Evolutionary conservation across 2,888 invertebrate genomes (phyloP).

Genomic region (Drosophila prolongata): DNA sequence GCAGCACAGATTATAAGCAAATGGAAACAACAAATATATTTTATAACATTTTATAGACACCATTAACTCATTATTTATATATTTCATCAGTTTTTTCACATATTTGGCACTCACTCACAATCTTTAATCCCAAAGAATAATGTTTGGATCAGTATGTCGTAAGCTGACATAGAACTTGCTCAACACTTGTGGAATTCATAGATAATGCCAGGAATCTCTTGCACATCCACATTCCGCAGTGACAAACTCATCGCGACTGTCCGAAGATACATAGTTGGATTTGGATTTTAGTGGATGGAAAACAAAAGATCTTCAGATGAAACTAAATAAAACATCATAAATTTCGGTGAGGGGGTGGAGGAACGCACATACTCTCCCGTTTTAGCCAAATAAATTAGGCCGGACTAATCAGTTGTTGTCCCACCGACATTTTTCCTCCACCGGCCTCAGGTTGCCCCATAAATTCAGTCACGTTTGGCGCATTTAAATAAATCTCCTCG

Average conservation of each 20-base stretch:
- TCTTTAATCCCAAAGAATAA: neutral
- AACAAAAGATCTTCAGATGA: slow-evolving; percentile 48
- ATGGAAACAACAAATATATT: neutral
- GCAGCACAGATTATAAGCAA: too few species aligned
- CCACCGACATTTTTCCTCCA: slow-evolving; percentile 21
- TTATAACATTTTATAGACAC: neutral
- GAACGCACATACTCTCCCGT: neutral
- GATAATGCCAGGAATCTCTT: slow-evolving; percentile 17
- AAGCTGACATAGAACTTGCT: slow-evolving; percentile 10
- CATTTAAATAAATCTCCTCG: slow-evolving; percentile 72
- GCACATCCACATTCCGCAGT: slow-evolving; percentile 38
- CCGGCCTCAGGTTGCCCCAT: slow-evolving; percentile 50
- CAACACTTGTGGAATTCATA: slow-evolving; percentile 10
- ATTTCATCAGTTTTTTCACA: neutral
- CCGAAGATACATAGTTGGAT: slow-evolving; percentile 10
- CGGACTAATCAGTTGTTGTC: slow-evolving; percentile 50
- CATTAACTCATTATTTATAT: neutral
- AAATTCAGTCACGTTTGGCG: slow-evolving; percentile 82
- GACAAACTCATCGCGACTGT: slow-evolving; percentile 45
- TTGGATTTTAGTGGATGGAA: slow-evolving; percentile 30
- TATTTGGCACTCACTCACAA: slow-evolving; percentile 8
- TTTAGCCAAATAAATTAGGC: slow-evolving; percentile 56
- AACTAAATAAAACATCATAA: slow-evolving; percentile 66
- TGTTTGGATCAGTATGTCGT: neutral
- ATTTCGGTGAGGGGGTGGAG: slow-evolving; percentile 41